A percentile compares a stretch with the other conserved stretches of the same genome.
phyloP scores from a whole-genome alignment of 2,888 invertebrate genomes.

The Cheilosia pagana region DNA sequence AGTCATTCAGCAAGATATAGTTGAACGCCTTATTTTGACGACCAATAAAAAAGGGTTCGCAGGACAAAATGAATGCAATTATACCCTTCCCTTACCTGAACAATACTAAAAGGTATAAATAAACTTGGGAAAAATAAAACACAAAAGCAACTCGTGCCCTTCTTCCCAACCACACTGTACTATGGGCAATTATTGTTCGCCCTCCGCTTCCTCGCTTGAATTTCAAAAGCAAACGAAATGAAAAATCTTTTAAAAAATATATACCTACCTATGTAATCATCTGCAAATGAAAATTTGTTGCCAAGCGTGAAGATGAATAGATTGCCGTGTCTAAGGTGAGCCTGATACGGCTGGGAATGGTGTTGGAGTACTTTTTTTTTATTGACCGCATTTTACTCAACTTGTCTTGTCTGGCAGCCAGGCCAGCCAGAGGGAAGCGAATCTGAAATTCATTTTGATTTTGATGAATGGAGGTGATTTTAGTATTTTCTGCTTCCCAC shows the following conservation, averaged over 20 bases:
- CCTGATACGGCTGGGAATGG: conserved; percentile 19
- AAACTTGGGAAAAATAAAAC: too few relatives aligned
- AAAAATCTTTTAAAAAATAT: neutral
- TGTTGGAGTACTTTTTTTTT: conserved; percentile 15
- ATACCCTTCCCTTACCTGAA: too few relatives aligned
- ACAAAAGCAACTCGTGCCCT: rapidly evolving
- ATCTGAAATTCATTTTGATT: conserved; percentile 69
- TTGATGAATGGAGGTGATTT: conserved; percentile 70
- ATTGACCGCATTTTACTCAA: conserved; percentile 60
- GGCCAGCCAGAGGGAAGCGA: conserved; percentile 12
- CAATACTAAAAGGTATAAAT: too few relatives aligned
- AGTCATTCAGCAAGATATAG: too few relatives aligned
- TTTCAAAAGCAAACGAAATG: neutral
- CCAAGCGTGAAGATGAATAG: conserved; percentile 58
- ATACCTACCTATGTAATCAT: conserved; percentile 3
- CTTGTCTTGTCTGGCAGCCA: conserved; percentile 43
- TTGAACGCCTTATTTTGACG: too few relatives aligned
- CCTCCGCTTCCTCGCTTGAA: neutral
- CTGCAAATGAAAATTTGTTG: conserved; percentile 64
- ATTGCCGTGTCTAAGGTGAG: conserved; percentile 61
- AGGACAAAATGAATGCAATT: too few relatives aligned
- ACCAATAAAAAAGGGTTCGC: too few relatives aligned
- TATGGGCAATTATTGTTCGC: neutral
- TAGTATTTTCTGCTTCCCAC: conserved; percentile 10
- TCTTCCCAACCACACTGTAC: conserved; percentile 8